A percentile compares a stretch with the other conserved stretches of the same genome.
These are phyloP conservation scores for Polia nebulosa DNA, from an alignment of 2,888 invertebrate species.

Conservation along the genomic window DNA sequence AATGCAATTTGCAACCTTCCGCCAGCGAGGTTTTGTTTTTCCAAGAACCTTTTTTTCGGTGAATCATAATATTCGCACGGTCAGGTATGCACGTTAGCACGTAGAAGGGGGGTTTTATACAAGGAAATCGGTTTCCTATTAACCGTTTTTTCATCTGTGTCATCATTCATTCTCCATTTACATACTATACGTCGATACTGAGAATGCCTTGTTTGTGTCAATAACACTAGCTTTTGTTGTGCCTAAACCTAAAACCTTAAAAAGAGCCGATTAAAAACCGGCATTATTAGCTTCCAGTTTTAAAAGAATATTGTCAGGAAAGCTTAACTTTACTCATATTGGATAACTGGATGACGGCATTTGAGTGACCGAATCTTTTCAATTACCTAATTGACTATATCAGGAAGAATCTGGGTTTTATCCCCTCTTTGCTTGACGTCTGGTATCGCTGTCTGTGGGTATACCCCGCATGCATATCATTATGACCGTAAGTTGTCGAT, in stretches of 20 bases:
- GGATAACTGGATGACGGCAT: too few species aligned
- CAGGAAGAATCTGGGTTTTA: background rate
- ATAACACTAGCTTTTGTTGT: conserved; percentile 4
- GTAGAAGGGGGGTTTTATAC: conserved; percentile 72
- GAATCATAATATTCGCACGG: conserved; percentile 81
- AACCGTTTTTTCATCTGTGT: conserved; percentile 65
- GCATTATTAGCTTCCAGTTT: too few species aligned
- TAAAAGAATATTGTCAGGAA: too few species aligned
- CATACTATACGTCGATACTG: conserved; percentile 8
- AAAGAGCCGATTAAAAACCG: too few species aligned
- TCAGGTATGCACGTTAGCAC: conserved; percentile 68
- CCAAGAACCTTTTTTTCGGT: conserved; percentile 75
- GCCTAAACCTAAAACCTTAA: too few species aligned
- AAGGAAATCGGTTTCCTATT: conserved; percentile 71
- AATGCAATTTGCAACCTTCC: conserved; percentile 7
- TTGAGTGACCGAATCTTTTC: too few species aligned
- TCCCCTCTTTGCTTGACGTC: background rate
- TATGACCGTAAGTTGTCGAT: background rate
- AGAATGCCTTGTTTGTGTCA: conserved; percentile 20
- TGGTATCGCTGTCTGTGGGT: background rate
- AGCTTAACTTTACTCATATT: too few species aligned
- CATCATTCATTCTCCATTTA: conserved; percentile 18
- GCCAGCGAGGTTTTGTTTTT: conserved; percentile 58
- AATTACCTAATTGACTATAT: background rate
- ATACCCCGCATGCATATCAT: too few species aligned